Percentiles rank a stretch among this genome's conserved stretches.
Conservation (phyloP, 2,797 vertebrate species). For the Enteromius thamalakanensis region DNA sequence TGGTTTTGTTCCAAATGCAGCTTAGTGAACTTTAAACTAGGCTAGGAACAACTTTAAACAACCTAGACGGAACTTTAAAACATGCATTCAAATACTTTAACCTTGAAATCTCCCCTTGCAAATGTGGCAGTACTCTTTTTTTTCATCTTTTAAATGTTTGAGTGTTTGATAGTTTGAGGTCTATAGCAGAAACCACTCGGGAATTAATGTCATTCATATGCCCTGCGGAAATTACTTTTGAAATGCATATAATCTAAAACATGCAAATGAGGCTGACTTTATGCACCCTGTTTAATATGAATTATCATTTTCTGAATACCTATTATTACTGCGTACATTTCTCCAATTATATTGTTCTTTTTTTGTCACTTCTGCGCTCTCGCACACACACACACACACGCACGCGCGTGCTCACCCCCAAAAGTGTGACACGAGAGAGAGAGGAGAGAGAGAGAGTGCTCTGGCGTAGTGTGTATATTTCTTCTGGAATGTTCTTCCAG, state of each 20-base stretch:
- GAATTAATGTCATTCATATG: conserved; percentile 97
- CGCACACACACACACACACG: conserved; percentile 55
- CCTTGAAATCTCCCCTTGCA: conserved; percentile 85
- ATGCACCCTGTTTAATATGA: conserved; percentile 99
- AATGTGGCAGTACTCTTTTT: conserved; percentile 74
- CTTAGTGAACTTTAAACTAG: conserved; percentile 72
- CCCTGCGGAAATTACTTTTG: conserved; percentile 99
- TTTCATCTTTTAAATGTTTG: conserved; percentile 87
- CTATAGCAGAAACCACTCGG: conserved; percentile 86
- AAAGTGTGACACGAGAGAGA: conserved; percentile 48
- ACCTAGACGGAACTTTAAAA: conserved; percentile 80
- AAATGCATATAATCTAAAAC: conserved; percentile 99
- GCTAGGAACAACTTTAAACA: conserved; percentile 79
- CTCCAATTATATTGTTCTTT: conserved; percentile 96
- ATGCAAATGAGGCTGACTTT: conserved; percentile 98
- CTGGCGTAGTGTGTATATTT: conserved; percentile 44
- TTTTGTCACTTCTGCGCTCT: conserved; percentile 83
- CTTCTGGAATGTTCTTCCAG: conserved; percentile 70
- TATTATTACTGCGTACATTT: conserved; percentile 98
- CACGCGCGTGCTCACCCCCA: conserved; percentile 62
- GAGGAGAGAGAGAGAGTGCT: conserved; percentile 12
- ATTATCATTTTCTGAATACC: conserved; percentile 98
- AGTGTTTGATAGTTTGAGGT: conserved; percentile 85
- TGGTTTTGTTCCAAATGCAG: conserved; percentile 54
- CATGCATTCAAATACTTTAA: conserved; percentile 84